These are phyloP conservation scores for Eulemur rubriventer DNA, from an alignment of 2,797 vertebrate genomes.

Conservation along the genomic window DNA sequence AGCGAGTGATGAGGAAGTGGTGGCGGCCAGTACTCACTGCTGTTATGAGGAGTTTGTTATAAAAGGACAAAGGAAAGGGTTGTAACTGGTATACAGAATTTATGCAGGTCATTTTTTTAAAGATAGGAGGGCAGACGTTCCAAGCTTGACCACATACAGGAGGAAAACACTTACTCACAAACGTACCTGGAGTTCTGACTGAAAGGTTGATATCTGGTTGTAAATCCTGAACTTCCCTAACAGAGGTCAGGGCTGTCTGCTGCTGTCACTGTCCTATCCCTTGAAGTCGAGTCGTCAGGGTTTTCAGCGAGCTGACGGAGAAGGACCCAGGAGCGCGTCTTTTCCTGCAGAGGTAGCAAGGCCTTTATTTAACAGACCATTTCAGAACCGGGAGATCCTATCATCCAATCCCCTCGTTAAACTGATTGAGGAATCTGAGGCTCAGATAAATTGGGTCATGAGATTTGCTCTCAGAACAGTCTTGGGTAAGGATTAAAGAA, in stretches of 20 bases:
- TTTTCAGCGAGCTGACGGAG: neutral
- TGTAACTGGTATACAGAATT: neutral
- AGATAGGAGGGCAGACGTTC: neutral
- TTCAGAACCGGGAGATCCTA: neutral
- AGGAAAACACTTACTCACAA: constrained; percentile 2
- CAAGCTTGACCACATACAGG: neutral
- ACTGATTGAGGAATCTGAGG: neutral
- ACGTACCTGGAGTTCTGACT: neutral
- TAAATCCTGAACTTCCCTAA: neutral
- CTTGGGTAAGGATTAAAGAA: constrained; percentile 39
- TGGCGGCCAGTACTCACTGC: neutral
- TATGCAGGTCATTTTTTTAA: neutral
- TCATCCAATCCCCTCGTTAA: constrained; percentile 33
- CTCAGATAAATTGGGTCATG: constrained; percentile 22
- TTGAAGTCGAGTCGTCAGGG: neutral
- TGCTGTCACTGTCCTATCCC: neutral
- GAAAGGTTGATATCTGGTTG: neutral
- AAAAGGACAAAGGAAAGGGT: neutral
- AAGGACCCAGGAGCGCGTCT: neutral
- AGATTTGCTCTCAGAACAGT: neutral
- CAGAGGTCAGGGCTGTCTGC: neutral
- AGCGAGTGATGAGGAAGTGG: neutral
- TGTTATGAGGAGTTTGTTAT: neutral
- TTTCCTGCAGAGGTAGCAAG: neutral
- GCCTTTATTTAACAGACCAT: constrained; percentile 24